Conservation (phyloP, 1,140 invertebrate genomes). For the Musca domestica region DNA sequence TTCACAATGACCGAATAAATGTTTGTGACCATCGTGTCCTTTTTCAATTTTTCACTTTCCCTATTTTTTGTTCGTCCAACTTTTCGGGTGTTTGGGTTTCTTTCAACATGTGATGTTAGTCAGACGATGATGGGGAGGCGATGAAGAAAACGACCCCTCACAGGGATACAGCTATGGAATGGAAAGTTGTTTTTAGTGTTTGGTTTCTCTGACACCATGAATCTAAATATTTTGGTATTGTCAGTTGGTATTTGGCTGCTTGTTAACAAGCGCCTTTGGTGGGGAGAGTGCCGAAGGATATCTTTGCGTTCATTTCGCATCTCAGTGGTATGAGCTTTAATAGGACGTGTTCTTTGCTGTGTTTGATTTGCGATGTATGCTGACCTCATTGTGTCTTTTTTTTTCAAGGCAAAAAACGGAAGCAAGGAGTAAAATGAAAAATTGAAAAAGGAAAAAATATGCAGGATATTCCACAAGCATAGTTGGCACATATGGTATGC, state of each 20-base stretch:
- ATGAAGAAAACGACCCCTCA: no score
- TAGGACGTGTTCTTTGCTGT: constrained; percentile 5
- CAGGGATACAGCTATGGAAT: neutral
- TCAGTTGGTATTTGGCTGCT: constrained; percentile 18
- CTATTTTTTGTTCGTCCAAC: neutral
- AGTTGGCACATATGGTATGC: no score
- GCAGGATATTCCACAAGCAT: no score
- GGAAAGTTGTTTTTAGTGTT: constrained; percentile 18
- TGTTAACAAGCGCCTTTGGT: constrained; percentile 2
- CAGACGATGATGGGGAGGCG: no score
- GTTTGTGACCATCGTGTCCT: constrained; percentile 15
- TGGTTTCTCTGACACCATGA: constrained; percentile 19
- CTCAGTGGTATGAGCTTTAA: neutral
- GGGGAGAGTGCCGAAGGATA: neutral
- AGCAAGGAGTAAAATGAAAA: neutral
- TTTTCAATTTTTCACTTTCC: constrained; percentile 21
- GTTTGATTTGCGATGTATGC: constrained; percentile 15
- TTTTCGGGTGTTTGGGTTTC: no score
- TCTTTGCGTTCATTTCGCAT: neutral
- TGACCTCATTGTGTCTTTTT: constrained; percentile 13
- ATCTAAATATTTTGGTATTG: constrained; percentile 22
- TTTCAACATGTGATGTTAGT: no score
- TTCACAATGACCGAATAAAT: constrained; percentile 7
- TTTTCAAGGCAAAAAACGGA: neutral
- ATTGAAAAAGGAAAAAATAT: neutral